A percentile compares a stretch with the other conserved stretches of the same genome.
phyloP scores from a whole-genome alignment of 2,888 invertebrate species.

The Syrphus vitripennis region DNA sequence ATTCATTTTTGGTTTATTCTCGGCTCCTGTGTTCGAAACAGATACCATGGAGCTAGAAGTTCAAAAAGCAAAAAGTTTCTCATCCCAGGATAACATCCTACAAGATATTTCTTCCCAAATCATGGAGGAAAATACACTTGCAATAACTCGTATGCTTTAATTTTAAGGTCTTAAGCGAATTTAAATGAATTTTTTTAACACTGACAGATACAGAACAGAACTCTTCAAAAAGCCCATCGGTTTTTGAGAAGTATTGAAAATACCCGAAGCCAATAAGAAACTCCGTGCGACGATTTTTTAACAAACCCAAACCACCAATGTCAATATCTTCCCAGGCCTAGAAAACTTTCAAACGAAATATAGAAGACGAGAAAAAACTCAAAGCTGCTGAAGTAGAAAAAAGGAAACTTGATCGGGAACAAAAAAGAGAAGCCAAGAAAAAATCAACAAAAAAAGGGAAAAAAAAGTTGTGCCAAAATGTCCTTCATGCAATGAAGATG shows the following conservation, averaged over 20 bases:
- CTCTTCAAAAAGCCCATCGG: neutral
- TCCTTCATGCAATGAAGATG: neutral
- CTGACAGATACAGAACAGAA: neutral
- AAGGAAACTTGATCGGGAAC: neutral
- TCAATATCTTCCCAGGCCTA: neutral
- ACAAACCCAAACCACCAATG: neutral
- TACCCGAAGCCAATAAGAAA: conserved; percentile 22
- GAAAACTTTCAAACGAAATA: conserved; percentile 7
- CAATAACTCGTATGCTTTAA: neutral
- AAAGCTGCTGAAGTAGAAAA: neutral
- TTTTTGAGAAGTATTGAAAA: neutral
- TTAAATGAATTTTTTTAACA: neutral
- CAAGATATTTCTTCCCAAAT: neutral
- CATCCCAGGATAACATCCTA: neutral
- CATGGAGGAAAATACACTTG: neutral
- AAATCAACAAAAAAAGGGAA: neutral
- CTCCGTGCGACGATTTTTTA: neutral
- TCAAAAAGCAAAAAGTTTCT: neutral
- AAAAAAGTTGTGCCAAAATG: neutral
- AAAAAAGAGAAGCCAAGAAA: neutral
- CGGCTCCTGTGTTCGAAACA: too few species aligned
- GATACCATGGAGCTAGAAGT: neutral
- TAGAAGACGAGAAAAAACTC: neutral
- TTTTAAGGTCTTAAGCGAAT: neutral
- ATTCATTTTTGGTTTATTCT: too few species aligned